Evolutionary conservation across 2,888 invertebrate genomes (phyloP).

Genomic region (Cheilosia vernalis): DNA sequence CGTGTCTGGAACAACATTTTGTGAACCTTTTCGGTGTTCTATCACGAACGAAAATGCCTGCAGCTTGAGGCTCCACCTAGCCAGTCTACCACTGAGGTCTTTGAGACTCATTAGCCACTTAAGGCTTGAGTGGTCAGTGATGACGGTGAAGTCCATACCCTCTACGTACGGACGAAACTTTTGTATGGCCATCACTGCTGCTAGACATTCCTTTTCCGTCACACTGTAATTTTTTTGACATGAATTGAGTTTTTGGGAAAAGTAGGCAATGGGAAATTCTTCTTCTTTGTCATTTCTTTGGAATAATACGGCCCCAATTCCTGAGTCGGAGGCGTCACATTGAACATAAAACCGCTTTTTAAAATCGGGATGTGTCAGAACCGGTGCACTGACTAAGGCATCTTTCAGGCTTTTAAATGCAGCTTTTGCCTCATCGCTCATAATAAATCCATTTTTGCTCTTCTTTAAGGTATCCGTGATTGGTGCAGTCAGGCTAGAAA

Average conservation of each 20-base stretch:
- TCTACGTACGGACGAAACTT: no score
- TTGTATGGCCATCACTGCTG: no score
- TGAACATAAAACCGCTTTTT: conserved; percentile 7
- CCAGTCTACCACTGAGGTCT: no score
- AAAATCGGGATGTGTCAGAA: conserved; percentile 61
- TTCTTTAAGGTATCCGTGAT: no score
- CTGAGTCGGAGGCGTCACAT: conserved; percentile 44
- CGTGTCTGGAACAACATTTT: no score
- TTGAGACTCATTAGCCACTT: no score
- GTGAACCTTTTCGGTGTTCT: conserved; percentile 76
- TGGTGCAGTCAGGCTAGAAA: no score
- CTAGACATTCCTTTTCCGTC: no score
- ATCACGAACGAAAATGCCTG: conserved; percentile 22
- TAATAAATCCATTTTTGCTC: conserved; percentile 36
- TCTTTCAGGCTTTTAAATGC: conserved; percentile 53
- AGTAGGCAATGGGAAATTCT: no score
- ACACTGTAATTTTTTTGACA: neutral
- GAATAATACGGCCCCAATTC: neutral
- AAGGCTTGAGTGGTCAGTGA: no score
- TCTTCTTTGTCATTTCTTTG: neutral
- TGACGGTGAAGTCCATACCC: no score
- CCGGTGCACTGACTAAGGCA: conserved; percentile 47
- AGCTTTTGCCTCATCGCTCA: conserved; percentile 11
- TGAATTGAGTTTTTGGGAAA: neutral
- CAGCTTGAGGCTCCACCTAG: no score